Conservation (phyloP, 2,113 vertebrate genomes). For the Andinoacara biseriatus region DNA sequence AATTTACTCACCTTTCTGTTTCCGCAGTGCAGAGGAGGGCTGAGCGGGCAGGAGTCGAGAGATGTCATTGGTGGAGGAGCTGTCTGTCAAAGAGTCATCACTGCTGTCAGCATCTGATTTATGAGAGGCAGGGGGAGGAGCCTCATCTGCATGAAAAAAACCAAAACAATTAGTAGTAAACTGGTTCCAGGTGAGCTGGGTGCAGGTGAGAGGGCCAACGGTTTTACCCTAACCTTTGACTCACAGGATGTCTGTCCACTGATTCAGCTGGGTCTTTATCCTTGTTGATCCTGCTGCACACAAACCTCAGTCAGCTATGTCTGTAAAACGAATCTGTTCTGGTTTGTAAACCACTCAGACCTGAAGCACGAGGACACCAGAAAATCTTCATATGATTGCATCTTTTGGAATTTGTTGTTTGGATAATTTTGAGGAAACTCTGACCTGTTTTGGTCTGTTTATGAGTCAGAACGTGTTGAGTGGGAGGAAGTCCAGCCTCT, state of each 20-base stretch:
- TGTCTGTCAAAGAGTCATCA: constrained; percentile 49
- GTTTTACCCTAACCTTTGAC: neutral
- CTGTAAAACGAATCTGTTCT: neutral
- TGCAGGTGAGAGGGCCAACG: neutral
- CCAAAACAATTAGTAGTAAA: neutral
- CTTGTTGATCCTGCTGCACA: too few species aligned
- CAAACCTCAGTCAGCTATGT: neutral
- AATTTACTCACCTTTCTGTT: constrained; percentile 50
- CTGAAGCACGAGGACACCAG: neutral
- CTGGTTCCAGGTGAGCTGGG: neutral
- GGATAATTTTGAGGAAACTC: neutral
- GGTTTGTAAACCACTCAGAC: neutral
- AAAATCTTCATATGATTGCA: neutral
- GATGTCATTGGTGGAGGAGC: constrained; percentile 53
- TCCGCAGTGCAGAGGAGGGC: neutral
- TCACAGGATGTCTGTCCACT: neutral
- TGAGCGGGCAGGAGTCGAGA: constrained; percentile 52
- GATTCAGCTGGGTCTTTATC: neutral
- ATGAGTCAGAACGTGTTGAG: neutral
- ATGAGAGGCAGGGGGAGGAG: constrained; percentile 40
- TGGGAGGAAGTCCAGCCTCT: neutral
- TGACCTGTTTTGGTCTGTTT: neutral
- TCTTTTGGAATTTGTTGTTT: neutral
- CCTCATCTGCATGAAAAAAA: constrained; percentile 13
- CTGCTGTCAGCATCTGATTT: constrained; percentile 44